Percentiles rank a stretch among this genome's conserved stretches.
phyloP scores from a whole-genome alignment of 2,797 vertebrate genomes.

The Gorsachius magnificus region DNA sequence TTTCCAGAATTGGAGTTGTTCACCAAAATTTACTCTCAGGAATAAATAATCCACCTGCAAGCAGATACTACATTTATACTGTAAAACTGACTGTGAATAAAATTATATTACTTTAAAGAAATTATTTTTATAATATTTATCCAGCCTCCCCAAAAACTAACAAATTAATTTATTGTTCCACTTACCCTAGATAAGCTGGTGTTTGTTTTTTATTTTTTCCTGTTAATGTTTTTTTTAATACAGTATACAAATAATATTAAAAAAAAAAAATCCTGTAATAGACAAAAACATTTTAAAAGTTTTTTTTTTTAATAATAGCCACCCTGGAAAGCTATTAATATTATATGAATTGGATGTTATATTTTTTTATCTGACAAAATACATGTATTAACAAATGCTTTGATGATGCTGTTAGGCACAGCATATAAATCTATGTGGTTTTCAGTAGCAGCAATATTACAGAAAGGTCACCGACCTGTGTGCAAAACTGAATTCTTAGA shows the following conservation, averaged over 20 bases:
- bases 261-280: accelerated
- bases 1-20: background rate
- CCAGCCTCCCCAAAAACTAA: accelerated
- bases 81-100: background rate
- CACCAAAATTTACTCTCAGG: background rate
- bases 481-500: background rate
- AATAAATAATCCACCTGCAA: background rate
- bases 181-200: background rate
- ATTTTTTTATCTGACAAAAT: background rate
- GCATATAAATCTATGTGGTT: background rate
- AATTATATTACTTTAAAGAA: background rate
- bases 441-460: background rate
- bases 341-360: accelerated
- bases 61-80: background rate
- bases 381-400: accelerated
- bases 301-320: background rate
- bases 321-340: background rate
- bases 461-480: background rate
- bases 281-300: background rate
- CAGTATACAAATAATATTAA: accelerated
- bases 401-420: background rate
- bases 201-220: accelerated
- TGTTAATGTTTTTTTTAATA: background rate
- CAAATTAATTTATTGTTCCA: background rate
- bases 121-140: background rate